phyloP scores from a whole-genome alignment of 2,113 vertebrate species.

The Eupsittula cactorum region DNA sequence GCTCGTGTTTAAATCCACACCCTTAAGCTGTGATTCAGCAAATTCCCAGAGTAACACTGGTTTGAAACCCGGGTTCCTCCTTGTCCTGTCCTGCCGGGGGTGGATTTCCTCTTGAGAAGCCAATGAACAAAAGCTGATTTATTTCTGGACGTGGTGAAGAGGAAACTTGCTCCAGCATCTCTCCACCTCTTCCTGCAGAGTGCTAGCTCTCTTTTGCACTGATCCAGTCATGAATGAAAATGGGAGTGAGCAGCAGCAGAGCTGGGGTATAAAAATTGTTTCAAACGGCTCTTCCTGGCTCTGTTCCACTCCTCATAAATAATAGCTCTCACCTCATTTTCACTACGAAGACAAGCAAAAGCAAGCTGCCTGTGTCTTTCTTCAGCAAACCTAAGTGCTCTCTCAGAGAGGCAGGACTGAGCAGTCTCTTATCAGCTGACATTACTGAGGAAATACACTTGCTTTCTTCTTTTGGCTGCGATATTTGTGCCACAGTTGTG shows the following conservation, averaged over 20 bases:
- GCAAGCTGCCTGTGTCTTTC: background rate
- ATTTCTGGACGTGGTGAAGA: background rate
- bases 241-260: background rate
- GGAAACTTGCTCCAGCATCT: background rate
- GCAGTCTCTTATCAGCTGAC: background rate
- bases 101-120: constrained; percentile 48
- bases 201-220: background rate
- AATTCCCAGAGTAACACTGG: background rate
- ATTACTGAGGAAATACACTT: background rate
- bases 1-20: background rate
- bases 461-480: background rate
- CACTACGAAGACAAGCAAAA: background rate
- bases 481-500: background rate
- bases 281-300: background rate
- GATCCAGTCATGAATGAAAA: background rate
- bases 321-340: background rate
- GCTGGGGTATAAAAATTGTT: background rate
- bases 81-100: background rate
- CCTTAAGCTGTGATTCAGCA: constrained; percentile 55
- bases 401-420: background rate
- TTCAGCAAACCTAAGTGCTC: background rate
- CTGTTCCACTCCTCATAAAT: background rate
- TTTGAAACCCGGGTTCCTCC: constrained; percentile 11
- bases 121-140: constrained; percentile 44
- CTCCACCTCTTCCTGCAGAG: constrained; percentile 40